Percentiles rank a stretch among this genome's conserved stretches.
These are phyloP conservation scores for Mycteria americana DNA, from an alignment of 2,797 vertebrate species.

Conservation along the genomic window DNA sequence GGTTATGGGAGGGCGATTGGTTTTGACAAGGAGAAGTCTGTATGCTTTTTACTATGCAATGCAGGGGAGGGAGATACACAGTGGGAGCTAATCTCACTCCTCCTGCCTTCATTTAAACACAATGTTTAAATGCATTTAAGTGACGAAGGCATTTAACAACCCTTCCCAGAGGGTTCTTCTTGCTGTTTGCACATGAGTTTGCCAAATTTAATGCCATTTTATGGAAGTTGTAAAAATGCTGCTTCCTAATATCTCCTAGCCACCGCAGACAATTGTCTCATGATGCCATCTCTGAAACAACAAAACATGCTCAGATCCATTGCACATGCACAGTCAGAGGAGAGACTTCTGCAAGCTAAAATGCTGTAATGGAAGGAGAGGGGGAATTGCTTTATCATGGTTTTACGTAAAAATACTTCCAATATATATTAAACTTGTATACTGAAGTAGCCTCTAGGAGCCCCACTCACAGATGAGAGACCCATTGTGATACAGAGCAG, in stretches of 20 bases:
- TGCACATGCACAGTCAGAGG: neutral
- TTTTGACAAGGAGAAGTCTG: conserved; percentile 62
- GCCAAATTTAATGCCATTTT: conserved; percentile 45
- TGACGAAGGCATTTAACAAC: conserved; percentile 54
- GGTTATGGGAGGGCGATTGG: conserved; percentile 54
- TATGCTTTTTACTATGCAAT: conserved; percentile 7
- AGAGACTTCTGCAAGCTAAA: neutral
- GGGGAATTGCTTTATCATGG: neutral
- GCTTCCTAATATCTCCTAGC: neutral
- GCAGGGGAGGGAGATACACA: conserved; percentile 42
- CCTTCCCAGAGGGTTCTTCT: conserved; percentile 42
- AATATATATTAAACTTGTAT: neutral
- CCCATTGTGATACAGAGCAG: neutral
- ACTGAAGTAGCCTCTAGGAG: neutral
- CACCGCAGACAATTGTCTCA: conserved; percentile 14
- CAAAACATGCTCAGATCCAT: neutral
- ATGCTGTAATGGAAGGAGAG: neutral
- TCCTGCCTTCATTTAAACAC: conserved; percentile 55
- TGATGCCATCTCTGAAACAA: conserved; percentile 8
- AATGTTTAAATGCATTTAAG: conserved; percentile 60
- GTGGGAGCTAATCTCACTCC: conserved; percentile 40
- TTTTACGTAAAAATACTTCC: neutral
- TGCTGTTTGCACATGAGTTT: conserved; percentile 29
- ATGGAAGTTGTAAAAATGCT: conserved; percentile 32
- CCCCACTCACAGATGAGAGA: neutral